phyloP scores from a whole-genome alignment of 2,113 vertebrate species.

The Osmerus eperlanus region DNA sequence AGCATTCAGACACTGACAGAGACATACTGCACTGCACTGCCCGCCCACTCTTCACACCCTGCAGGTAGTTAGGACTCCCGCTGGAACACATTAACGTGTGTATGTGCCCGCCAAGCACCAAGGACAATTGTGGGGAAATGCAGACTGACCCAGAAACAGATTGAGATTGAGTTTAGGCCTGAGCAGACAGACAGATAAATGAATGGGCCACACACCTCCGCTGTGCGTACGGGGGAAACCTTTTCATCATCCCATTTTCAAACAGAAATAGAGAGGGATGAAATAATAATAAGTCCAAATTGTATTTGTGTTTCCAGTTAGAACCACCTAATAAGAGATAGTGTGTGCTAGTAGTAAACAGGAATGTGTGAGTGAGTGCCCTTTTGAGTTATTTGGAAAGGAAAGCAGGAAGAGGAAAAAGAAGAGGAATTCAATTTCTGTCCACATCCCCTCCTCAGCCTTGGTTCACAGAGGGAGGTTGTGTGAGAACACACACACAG shows the following conservation, averaged over 20 bases:
- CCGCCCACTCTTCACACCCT: slow-evolving; percentile 40
- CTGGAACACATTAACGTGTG: slow-evolving; percentile 45
- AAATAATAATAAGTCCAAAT: background rate
- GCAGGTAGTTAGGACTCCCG: slow-evolving; percentile 39
- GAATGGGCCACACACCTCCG: slow-evolving; percentile 15
- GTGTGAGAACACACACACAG: background rate
- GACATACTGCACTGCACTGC: slow-evolving; percentile 35
- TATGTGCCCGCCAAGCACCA: slow-evolving; percentile 44
- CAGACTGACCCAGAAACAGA: slow-evolving; percentile 66
- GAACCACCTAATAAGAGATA: slow-evolving; percentile 31
- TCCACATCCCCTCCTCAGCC: slow-evolving; percentile 5
- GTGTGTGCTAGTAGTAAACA: background rate
- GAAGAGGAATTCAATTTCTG: slow-evolving; percentile 23
- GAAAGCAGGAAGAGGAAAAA: background rate
- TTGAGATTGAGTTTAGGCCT: slow-evolving; percentile 50
- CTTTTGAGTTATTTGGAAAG: background rate
- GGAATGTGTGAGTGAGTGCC: background rate
- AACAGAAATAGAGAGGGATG: slow-evolving; percentile 19
- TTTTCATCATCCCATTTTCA: slow-evolving; percentile 22
- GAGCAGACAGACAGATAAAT: slow-evolving; percentile 22
- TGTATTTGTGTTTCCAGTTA: slow-evolving; percentile 20
- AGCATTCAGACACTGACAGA: slow-evolving; percentile 33
- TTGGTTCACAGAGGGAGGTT: background rate
- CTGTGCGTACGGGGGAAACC: slow-evolving; percentile 39
- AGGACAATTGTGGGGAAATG: slow-evolving; percentile 57